A percentile compares a stretch with the other conserved stretches of the same genome.
phyloP scores from a whole-genome alignment of 2,888 invertebrate genomes.

The Sminthurides aquaticus region DNA sequence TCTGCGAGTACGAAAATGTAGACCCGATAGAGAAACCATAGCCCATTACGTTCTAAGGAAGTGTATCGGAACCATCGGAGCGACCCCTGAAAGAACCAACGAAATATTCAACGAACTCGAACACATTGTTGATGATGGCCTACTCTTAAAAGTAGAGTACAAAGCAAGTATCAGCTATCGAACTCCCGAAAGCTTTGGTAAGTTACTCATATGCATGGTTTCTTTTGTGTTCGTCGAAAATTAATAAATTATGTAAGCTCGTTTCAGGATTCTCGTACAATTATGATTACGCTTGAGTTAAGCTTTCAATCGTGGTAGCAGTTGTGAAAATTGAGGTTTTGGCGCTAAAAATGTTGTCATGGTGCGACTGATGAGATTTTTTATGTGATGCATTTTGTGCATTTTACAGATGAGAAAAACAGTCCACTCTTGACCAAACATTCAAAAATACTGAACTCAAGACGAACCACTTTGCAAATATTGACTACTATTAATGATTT shows the following conservation, averaged over 20 bases:
- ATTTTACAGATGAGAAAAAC: constrained; percentile 42
- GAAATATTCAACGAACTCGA: constrained; percentile 56
- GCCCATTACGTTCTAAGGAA: constrained; percentile 71
- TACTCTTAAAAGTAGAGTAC: constrained; percentile 73
- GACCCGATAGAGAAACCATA: constrained; percentile 74
- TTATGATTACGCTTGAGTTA: not conserved
- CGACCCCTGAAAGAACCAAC: constrained; percentile 48
- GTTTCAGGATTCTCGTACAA: too few relatives aligned
- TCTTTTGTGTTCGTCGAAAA: not conserved
- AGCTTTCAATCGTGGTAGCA: not conserved
- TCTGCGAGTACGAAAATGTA: constrained; percentile 70
- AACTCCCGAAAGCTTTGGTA: constrained; percentile 60
- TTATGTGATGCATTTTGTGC: too few relatives aligned
- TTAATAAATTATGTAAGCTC: too few relatives aligned
- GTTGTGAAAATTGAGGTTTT: constrained; percentile 51
- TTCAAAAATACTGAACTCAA: constrained; percentile 50
- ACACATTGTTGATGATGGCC: constrained; percentile 64
- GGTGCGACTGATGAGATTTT: too few relatives aligned
- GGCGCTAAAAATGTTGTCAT: too few relatives aligned
- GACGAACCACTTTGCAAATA: constrained; percentile 50
- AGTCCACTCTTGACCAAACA: constrained; percentile 49
- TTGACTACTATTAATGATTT: constrained; percentile 64
- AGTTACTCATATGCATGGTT: constrained; percentile 17
- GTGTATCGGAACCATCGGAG: constrained; percentile 63
- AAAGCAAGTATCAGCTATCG: constrained; percentile 79